Evolutionary conservation across 2,113 vertebrate species (phyloP).

Genomic region (Haemorhous mexicanus): DNA sequence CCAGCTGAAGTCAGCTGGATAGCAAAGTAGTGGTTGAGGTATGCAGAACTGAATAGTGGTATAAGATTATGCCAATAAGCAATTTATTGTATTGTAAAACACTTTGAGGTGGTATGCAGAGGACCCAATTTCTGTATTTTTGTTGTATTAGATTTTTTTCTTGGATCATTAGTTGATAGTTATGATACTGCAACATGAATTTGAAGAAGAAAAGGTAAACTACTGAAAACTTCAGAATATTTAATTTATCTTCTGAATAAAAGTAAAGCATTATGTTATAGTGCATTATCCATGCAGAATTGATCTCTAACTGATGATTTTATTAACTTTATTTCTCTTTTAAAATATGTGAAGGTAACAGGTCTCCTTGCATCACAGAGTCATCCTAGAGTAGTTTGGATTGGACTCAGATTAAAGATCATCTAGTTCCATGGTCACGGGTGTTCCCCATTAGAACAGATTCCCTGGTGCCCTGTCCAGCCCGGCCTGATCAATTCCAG

Average conservation of each 20-base stretch:
- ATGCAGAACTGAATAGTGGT: neutral
- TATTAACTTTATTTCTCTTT: neutral
- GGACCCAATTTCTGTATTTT: neutral
- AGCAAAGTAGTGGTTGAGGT: neutral
- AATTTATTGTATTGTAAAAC: neutral
- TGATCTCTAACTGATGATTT: neutral
- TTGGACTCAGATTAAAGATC: neutral
- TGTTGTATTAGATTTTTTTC: neutral
- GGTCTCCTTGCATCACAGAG: neutral
- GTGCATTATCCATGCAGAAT: neutral
- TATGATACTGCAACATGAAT: neutral
- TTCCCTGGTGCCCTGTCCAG: neutral
- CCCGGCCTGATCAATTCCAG: neutral
- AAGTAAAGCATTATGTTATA: neutral
- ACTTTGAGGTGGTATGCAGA: neutral
- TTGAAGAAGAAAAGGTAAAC: neutral
- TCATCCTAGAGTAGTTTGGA: neutral
- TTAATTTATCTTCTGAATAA: neutral
- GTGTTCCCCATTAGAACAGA: neutral
- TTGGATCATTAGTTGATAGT: neutral
- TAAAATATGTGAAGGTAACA: neutral
- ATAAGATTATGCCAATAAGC: rapidly evolving
- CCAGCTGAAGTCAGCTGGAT: neutral
- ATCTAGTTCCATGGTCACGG: neutral
- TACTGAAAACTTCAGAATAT: neutral